phyloP scores from a whole-genome alignment of 2,113 vertebrate genomes.

The Takifugu flavidus region DNA sequence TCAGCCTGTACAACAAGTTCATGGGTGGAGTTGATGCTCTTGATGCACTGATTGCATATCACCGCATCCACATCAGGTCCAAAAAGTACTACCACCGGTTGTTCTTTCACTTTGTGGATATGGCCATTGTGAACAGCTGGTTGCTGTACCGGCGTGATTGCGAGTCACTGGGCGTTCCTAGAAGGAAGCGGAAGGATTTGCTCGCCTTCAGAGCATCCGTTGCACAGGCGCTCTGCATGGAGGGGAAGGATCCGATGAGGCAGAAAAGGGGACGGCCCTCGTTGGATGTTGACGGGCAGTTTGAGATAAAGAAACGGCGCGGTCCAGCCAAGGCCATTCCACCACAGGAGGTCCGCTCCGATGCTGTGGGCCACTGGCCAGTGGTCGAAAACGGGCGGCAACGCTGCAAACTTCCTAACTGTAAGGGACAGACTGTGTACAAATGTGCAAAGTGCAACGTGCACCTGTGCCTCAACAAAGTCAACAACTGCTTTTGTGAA shows the following conservation, averaged over 20 bases:
- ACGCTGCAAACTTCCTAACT: slow-evolving; percentile 21
- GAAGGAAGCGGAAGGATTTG: slow-evolving; percentile 11
- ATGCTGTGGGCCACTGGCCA: slow-evolving; percentile 35
- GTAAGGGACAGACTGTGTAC: slow-evolving; percentile 2
- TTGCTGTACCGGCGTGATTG: slow-evolving; percentile 21
- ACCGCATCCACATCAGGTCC: slow-evolving; percentile 24
- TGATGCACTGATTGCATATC: slow-evolving; percentile 14
- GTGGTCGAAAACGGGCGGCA: slow-evolving; percentile 8
- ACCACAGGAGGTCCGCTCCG: slow-evolving; percentile 14
- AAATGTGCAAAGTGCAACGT: slow-evolving; percentile 17
- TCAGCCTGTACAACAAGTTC: slow-evolving; percentile 24
- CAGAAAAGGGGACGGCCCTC: slow-evolving; percentile 11
- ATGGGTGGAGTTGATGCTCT: slow-evolving; percentile 15
- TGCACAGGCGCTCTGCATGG: slow-evolving; percentile 26
- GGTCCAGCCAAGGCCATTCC: slow-evolving; percentile 22
- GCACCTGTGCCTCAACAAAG: slow-evolving; percentile 19
- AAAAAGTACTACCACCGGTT: slow-evolving; percentile 27
- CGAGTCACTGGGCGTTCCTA: slow-evolving; percentile 1
- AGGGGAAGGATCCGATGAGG: slow-evolving; percentile 10
- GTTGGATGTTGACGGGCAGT: slow-evolving; percentile 3
- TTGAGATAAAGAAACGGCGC: slow-evolving; percentile 9
- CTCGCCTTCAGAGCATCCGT: slow-evolving; percentile 15
- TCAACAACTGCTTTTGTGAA: slow-evolving; percentile 12
- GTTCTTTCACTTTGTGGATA: slow-evolving; percentile 30
- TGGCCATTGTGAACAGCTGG: slow-evolving; percentile 30